A percentile compares a stretch with the other conserved stretches of the same genome.
Evolutionary conservation across 2,113 vertebrate species (phyloP).

Genomic region (Melanotaenia duboulayi): DNA sequence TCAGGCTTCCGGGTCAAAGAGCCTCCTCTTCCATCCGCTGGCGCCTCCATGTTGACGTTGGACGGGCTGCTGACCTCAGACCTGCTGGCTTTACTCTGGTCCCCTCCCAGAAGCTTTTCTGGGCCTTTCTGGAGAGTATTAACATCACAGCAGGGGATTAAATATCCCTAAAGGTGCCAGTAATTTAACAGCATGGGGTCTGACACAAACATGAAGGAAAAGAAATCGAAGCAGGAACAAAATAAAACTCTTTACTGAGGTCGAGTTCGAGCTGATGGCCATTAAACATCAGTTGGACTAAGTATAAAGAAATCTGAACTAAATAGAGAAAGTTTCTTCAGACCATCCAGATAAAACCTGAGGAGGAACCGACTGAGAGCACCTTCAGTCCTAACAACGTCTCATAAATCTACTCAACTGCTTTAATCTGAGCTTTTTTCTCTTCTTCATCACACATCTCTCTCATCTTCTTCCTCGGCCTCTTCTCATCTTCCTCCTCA

Average conservation of each 20-base stretch:
- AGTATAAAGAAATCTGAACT: background rate
- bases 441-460: slow-evolving; percentile 41
- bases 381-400: no score
- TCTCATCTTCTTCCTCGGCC: slow-evolving; percentile 61
- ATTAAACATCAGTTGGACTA: background rate
- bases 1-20: background rate
- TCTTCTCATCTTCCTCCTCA: slow-evolving; percentile 39
- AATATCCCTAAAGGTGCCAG: no score
- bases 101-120: no score
- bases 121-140: no score
- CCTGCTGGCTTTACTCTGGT: background rate
- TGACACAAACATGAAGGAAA: no score
- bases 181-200: no score
- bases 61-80: slow-evolving; percentile 20
- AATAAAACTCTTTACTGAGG: background rate
- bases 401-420: slow-evolving; percentile 29
- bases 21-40: background rate
- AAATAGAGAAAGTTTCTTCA: no score
- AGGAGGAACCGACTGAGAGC: no score
- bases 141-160: no score
- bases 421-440: slow-evolving; percentile 17
- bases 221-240: background rate
- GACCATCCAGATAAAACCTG: no score
- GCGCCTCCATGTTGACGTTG: background rate
- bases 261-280: no score